phyloP scores from a whole-genome alignment of 1,140 invertebrate species.

The Myzus persicae region DNA sequence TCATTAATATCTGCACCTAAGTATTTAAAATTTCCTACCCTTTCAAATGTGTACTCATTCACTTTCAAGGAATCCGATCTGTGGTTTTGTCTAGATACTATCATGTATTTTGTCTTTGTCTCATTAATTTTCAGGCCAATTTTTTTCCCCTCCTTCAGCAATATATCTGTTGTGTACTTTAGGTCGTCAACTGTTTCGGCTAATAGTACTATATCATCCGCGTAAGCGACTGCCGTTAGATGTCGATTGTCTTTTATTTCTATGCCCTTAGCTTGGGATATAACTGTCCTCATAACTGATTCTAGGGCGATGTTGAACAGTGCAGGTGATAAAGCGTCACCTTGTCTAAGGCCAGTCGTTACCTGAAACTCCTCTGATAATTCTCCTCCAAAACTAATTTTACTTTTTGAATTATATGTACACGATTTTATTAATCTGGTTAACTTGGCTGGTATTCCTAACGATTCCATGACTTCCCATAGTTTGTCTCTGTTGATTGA shows the following conservation, averaged over 20 bases:
- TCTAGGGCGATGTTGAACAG: not conserved
- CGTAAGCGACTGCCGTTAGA: not conserved
- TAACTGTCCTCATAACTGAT: not conserved
- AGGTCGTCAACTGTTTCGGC: not conserved
- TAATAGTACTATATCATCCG: not conserved
- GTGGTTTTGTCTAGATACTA: too few species aligned
- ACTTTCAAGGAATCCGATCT: too few species aligned
- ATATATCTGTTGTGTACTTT: conserved; percentile 26
- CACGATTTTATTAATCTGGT: too few species aligned
- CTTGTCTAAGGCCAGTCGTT: not conserved
- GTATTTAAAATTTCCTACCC: too few species aligned
- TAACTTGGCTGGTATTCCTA: too few species aligned
- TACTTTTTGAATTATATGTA: not conserved
- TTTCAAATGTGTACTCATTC: too few species aligned
- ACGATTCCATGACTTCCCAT: too few species aligned
- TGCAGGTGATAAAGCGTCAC: not conserved
- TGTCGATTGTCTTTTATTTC: not conserved
- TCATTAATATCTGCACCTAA: too few species aligned
- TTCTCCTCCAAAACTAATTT: not conserved
- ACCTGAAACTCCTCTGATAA: not conserved
- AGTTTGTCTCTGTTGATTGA: too few species aligned
- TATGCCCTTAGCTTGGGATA: not conserved
- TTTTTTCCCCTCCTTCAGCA: conserved; percentile 19
- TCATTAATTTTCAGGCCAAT: not conserved
- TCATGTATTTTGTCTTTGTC: too few species aligned